Conservation (phyloP, 2,888 invertebrate species). For the Tillus elongatus region DNA sequence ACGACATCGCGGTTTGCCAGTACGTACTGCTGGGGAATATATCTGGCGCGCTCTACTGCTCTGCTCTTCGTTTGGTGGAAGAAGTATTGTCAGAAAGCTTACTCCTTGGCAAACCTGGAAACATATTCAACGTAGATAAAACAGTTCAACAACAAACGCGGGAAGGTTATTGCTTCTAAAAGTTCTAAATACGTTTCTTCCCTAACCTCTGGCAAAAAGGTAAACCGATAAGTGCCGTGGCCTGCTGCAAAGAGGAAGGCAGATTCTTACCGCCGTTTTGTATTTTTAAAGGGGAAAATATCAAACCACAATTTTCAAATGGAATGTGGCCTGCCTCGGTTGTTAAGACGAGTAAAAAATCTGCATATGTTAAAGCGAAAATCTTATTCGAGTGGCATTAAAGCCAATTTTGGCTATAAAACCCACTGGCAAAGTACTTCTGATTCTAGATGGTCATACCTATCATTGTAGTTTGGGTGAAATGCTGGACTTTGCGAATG, state of each 20-base stretch:
- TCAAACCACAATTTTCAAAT: constrained; percentile 18
- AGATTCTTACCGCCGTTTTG: constrained; percentile 18
- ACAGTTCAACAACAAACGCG: constrained; percentile 34
- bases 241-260: constrained; percentile 33
- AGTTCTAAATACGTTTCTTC: too few relatives aligned
- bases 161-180: constrained; percentile 25
- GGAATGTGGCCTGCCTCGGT: constrained; percentile 19
- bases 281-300: constrained; percentile 19
- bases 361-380: constrained; percentile 18
- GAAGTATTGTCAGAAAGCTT: too few relatives aligned
- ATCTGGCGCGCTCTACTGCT: too few relatives aligned
- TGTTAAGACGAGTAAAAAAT: constrained; percentile 20
- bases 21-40: constrained; percentile 17
- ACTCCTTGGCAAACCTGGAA: constrained; percentile 19
- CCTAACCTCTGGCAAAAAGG: too few relatives aligned
- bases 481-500: constrained; percentile 21
- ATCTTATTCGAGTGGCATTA: constrained; percentile 17
- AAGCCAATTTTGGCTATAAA: constrained; percentile 27
- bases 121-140: constrained; percentile 20
- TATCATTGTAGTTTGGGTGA: constrained; percentile 22
- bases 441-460: constrained; percentile 30
- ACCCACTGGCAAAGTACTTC: constrained; percentile 23
- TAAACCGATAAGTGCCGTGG: constrained; percentile 30
- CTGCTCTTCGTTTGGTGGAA: too few relatives aligned
- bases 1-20: constrained; percentile 10